phyloP scores from a whole-genome alignment of 2,113 vertebrate species.

The Amphiprion ocellaris region DNA sequence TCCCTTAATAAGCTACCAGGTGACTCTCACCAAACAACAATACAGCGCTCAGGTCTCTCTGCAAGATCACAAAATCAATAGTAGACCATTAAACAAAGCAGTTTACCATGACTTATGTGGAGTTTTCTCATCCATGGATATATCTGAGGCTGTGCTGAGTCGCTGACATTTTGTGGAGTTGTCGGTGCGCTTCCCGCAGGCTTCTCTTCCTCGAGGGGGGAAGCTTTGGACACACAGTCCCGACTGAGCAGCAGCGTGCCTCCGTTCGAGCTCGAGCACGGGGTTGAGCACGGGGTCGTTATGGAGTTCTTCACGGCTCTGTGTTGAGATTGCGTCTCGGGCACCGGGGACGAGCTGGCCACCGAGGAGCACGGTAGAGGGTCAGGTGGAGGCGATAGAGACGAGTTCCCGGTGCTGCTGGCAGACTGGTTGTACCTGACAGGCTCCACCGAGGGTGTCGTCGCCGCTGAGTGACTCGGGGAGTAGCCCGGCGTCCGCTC shows the following conservation, averaged over 20 bases:
- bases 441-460: slow-evolving; percentile 90
- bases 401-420: slow-evolving; percentile 85
- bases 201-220: slow-evolving; percentile 93
- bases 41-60: neutral
- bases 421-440: slow-evolving; percentile 94
- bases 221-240: slow-evolving; percentile 92
- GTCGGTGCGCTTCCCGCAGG: slow-evolving; percentile 92
- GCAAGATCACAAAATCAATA: slow-evolving; percentile 36
- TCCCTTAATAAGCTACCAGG: neutral
- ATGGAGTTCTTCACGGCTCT: slow-evolving; percentile 94
- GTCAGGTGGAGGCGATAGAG: slow-evolving; percentile 93
- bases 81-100: slow-evolving; percentile 11
- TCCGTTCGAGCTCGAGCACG: slow-evolving; percentile 87
- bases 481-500: slow-evolving; percentile 93
- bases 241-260: slow-evolving; percentile 90
- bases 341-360: slow-evolving; percentile 89
- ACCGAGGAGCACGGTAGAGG: slow-evolving; percentile 93
- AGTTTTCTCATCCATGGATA: slow-evolving; percentile 99
- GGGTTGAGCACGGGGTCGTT: slow-evolving; percentile 87
- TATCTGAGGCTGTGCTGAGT: slow-evolving; percentile 94
- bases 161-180: slow-evolving; percentile 91
- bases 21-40: neutral
- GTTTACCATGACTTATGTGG: slow-evolving; percentile 99
- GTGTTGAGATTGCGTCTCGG: slow-evolving; percentile 87
- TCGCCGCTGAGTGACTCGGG: slow-evolving; percentile 86